Evolutionary conservation across 2,113 vertebrate genomes (phyloP), one percentile per base, ranked within the genome.

Genomic region (Triplophysa dalaica): DNA sequence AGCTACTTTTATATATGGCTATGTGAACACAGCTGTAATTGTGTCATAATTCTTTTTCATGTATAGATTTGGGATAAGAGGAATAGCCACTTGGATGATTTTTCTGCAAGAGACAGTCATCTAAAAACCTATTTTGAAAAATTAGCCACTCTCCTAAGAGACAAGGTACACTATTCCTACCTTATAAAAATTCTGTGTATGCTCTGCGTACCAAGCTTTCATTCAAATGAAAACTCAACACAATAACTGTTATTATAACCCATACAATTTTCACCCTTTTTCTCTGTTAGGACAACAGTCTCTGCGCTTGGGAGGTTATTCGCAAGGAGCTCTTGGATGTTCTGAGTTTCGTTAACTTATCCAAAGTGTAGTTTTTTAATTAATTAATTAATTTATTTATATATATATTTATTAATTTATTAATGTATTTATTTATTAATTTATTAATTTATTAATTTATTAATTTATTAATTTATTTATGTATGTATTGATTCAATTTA

Each of bases 231-330:
- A 52, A 52, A 16, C 14, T 13, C 2, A 13, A 4, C 22, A 48
- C 29, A 29, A 24, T 16, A 24, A 13, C 2, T 43, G 26, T 74
- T 1, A 21, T 43, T 17, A 8, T 2, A 68, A n/a, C 66, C 43
- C 21, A 7, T 24, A 16, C 17, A 13, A 52, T 52, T 0, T 52
- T 16, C 11, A 0, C 8, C 75, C 9, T 60, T 43, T 19, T 65
- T 62, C 19, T 60, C 72, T 62, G 13, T 73, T 78, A 85, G 84
- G 58, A 80, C n/a, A 13, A 60, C 48, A 75, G 74, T 50, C 9
- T 61, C 43, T 85, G 84, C 26, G 73, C 67, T 0, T 85, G 84
- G 81, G 81, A 85, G 26, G 56, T 81, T 48, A 58, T 85, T 7
- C 62, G 84, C 21, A 56, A 65, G 11, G 84, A 85, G 62, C 63